Evolutionary conservation across 2,797 vertebrate species (phyloP).

Genomic region (Typhlichthys subterraneus): DNA sequence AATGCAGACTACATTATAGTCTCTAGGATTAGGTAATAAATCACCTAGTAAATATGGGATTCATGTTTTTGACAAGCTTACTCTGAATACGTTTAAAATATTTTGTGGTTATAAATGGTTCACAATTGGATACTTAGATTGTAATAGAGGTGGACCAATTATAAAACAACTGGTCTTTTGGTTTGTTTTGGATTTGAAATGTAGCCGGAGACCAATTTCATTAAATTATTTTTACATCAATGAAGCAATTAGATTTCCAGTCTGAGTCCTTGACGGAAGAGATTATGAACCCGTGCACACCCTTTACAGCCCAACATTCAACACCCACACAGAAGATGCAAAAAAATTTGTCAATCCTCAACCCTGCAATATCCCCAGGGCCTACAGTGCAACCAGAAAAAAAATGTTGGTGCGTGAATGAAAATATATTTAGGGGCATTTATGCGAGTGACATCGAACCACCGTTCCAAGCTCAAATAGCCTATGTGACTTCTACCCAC

Average conservation of each 20-base stretch:
- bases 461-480: no score
- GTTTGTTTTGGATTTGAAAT: slow-evolving; percentile 12
- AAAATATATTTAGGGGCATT: no score
- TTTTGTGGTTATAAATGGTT: neutral
- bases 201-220: neutral
- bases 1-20: slow-evolving; percentile 18
- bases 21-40: neutral
- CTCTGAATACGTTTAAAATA: neutral
- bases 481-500: no score
- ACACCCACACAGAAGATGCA: slow-evolving; percentile 15
- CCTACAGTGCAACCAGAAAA: no score
- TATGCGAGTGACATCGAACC: no score
- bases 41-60: neutral
- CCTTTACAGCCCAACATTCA: slow-evolving; percentile 24
- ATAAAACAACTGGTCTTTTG: neutral
- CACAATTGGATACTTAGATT: neutral
- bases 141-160: slow-evolving; percentile 4
- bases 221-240: slow-evolving; percentile 23
- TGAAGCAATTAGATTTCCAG: slow-evolving; percentile 17
- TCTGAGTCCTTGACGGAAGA: slow-evolving; percentile 25
- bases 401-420: no score
- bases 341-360: slow-evolving; percentile 3
- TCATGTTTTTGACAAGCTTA: neutral
- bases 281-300: slow-evolving; percentile 41
- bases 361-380: no score